Evolutionary conservation across 1,140 invertebrate species (phyloP).

Genomic region (Polyergus mexicanus): DNA sequence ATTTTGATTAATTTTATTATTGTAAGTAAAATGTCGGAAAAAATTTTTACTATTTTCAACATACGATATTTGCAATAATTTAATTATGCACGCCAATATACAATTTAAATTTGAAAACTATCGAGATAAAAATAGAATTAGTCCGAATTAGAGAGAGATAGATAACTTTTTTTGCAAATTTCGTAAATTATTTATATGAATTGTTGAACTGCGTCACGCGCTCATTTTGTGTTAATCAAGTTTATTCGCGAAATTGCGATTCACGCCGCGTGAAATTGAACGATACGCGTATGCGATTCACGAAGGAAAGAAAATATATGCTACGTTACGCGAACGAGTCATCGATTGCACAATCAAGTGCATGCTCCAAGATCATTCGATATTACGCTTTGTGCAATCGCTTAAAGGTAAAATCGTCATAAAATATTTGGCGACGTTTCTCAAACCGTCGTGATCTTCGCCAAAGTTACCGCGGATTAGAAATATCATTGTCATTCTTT

Average conservation of each 20-base stretch:
- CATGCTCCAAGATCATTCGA: conserved; percentile 5
- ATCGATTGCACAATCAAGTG: conserved; percentile 38
- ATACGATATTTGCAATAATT: neutral
- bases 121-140: neutral
- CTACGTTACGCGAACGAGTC: conserved; percentile 40
- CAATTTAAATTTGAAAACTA: neutral
- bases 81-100: neutral
- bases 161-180: no score
- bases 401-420: neutral
- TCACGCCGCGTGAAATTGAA: conserved; percentile 4
- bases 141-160: no score
- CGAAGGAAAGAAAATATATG: conserved; percentile 29
- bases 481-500: no score
- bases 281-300: neutral
- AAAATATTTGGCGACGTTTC: neutral
- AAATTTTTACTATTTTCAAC: neutral
- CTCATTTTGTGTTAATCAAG: neutral
- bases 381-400: neutral
- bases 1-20: neutral
- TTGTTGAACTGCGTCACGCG: neutral
- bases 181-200: no score
- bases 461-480: neutral
- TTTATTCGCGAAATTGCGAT: neutral
- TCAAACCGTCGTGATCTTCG: neutral
- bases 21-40: neutral